Evolutionary conservation across 2,888 invertebrate genomes (phyloP), one percentile per base, ranked within the genome.

Genomic region (Rhagonycha lutea): DNA sequence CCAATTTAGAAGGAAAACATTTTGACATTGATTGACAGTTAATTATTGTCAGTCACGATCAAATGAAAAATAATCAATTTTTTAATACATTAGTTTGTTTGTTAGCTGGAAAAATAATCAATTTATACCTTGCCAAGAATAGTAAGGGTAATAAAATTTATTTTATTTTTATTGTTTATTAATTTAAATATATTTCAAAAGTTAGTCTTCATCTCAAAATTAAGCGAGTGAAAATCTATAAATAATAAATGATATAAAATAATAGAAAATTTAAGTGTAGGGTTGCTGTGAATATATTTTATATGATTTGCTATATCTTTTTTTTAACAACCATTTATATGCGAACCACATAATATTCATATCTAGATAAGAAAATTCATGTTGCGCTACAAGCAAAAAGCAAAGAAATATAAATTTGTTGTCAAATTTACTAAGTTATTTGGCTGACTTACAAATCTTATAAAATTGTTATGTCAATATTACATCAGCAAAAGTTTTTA

Each of bases 341-440:
- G 69, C 73, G 63, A 65, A 18, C 70, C 69, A 65, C 67, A 69
- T 74, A 63, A 74, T 29, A 70, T 29, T 14, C 69, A 61, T 23
- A 69, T 69, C 69, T 61, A 14, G 47, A 60, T 61, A 74, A 74
- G 61, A 61, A 73, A 68, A 68, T 73, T 14, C 73, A 61, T 68
- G 68, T 69, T 68, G 63, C 24, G 68, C 61, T 62, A 69, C 61
- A 68, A 73, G 61, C 32, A 32, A 47, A 24, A 32, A 69, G 28
- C 63, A 14, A 26, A 73, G 69, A 61, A 29, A 69, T 63, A 73
- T 73, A 63, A 47, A 69, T 69, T 69, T 73, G 69, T 68, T 69
- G 69, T 62, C 61, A 69, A 68, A 60, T 61, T 14, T 72, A 60
- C 68, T 14, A 65, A 65, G 63, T 26, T 65, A 65, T 26, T 65